Evolutionary conservation across 1,140 invertebrate species (phyloP).

Genomic region (Drosophila paulistorum): DNA sequence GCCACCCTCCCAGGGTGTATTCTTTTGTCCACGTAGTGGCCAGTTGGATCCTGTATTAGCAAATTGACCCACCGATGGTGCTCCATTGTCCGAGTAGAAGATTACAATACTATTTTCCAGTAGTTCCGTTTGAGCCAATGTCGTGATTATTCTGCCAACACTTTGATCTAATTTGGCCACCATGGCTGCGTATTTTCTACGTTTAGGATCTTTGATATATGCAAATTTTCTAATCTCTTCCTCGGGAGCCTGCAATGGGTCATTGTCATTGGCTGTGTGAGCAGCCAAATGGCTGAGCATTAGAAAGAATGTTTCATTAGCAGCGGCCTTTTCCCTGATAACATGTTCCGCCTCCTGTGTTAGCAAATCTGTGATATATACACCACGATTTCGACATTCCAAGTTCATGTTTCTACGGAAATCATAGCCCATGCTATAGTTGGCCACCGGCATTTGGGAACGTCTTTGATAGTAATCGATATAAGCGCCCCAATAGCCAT

Average conservation of each 20-base stretch:
- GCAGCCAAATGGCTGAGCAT: conserved; percentile 91
- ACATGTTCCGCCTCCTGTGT: conserved; percentile 88
- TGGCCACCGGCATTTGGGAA: conserved; percentile 84
- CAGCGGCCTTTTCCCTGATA: conserved; percentile 86
- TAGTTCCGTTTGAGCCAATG: conserved; percentile 87
- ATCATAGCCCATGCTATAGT: conserved; percentile 86
- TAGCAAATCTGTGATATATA: conserved; percentile 91
- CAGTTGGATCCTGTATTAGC: conserved; percentile 93
- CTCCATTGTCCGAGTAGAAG: conserved; percentile 91
- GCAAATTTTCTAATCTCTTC: conserved; percentile 89
- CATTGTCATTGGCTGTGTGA: conserved; percentile 88
- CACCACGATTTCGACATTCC: conserved; percentile 85
- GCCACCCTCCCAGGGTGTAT: conserved; percentile 94
- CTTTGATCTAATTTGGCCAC: conserved; percentile 93
- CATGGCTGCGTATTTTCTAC: conserved; percentile 94
- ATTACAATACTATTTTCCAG: conserved; percentile 89
- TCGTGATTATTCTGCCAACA: conserved; percentile 89
- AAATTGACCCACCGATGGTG: conserved; percentile 88
- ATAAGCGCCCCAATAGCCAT: conserved; percentile 92
- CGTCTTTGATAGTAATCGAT: conserved; percentile 93
- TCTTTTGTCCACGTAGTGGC: conserved; percentile 92
- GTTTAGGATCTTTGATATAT: conserved; percentile 89
- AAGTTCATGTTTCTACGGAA: conserved; percentile 87
- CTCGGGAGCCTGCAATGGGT: conserved; percentile 90
- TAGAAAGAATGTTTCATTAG: conserved; percentile 88